Evolutionary conservation across 2,797 vertebrate genomes (phyloP).

Genomic region (Dipus sagitta): DNA sequence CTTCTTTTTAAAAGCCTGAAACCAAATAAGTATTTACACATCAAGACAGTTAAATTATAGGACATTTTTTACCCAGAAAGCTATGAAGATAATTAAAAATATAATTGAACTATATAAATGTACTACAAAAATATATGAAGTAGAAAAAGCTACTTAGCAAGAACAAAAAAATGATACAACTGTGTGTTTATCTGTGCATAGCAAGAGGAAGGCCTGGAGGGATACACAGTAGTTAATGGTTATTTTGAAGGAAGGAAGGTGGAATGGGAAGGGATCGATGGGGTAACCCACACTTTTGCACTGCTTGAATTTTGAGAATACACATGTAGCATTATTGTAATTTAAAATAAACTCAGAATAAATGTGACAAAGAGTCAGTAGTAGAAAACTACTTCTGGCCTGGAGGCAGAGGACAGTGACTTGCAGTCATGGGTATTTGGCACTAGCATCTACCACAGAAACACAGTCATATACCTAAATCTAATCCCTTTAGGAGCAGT

Average conservation of each 20-base stretch:
- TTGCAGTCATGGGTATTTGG: neutral
- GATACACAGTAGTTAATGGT: neutral
- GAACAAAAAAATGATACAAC: neutral
- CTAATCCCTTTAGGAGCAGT: neutral
- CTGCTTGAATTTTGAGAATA: conserved; percentile 32
- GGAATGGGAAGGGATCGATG: neutral
- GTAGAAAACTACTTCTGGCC: neutral
- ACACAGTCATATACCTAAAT: conserved; percentile 12
- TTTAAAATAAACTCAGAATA: conserved; percentile 47
- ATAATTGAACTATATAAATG: neutral
- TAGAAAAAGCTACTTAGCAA: neutral
- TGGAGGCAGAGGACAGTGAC: neutral
- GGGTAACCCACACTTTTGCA: neutral
- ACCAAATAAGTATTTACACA: neutral
- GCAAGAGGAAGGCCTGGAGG: neutral
- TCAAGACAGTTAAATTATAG: neutral
- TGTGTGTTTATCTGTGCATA: neutral
- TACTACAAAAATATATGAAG: neutral
- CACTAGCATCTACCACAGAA: neutral
- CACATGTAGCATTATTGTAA: neutral
- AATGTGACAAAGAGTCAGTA: neutral
- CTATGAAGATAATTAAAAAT: neutral
- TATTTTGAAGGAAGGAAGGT: neutral
- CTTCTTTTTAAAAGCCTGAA: conserved; percentile 7
- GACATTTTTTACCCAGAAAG: neutral